Evolutionary conservation across 2,797 vertebrate genomes (phyloP).

Genomic region (Ceryle rudis): DNA sequence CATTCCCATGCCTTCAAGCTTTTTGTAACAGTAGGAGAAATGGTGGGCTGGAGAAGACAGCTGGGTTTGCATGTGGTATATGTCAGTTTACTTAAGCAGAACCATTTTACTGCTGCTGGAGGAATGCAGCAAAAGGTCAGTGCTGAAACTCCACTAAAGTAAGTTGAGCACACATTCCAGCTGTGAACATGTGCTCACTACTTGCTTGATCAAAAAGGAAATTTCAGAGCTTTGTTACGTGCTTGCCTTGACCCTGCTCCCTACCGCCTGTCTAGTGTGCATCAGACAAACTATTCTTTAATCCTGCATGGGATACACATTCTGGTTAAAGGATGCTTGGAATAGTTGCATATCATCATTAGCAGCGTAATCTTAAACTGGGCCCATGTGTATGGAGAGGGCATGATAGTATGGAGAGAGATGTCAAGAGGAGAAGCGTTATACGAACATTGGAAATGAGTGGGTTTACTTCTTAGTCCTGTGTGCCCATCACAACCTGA

Average conservation of each 20-base stretch:
- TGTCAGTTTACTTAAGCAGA: slow-evolving; percentile 63
- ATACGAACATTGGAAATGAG: not conserved
- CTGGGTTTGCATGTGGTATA: slow-evolving; percentile 47
- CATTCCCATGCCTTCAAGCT: not conserved
- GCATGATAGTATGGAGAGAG: not conserved
- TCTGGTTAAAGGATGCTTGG: slow-evolving; percentile 42
- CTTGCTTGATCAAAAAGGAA: slow-evolving; percentile 51
- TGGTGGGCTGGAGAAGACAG: slow-evolving; percentile 58
- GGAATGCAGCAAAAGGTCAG: slow-evolving; percentile 68
- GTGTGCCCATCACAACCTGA: not conserved
- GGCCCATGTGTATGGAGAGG: not conserved
- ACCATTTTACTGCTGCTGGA: slow-evolving; percentile 47
- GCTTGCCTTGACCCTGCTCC: slow-evolving; percentile 66
- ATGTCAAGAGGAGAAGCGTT: not conserved
- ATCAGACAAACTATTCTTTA: slow-evolving; percentile 49
- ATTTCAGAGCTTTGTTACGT: slow-evolving; percentile 51
- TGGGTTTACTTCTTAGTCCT: not conserved
- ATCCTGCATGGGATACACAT: not conserved
- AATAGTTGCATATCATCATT: slow-evolving; percentile 28
- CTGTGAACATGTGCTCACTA: slow-evolving; percentile 48
- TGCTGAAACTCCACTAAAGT: slow-evolving; percentile 53
- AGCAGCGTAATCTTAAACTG: not conserved
- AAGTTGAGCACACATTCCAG: slow-evolving; percentile 55
- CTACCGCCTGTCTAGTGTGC: slow-evolving; percentile 14
- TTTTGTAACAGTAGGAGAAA: slow-evolving; percentile 54